Evolutionary conservation across 2,888 invertebrate genomes (phyloP), one percentile per base, ranked within the genome.

Genomic region (Drosophila buzzatii): DNA sequence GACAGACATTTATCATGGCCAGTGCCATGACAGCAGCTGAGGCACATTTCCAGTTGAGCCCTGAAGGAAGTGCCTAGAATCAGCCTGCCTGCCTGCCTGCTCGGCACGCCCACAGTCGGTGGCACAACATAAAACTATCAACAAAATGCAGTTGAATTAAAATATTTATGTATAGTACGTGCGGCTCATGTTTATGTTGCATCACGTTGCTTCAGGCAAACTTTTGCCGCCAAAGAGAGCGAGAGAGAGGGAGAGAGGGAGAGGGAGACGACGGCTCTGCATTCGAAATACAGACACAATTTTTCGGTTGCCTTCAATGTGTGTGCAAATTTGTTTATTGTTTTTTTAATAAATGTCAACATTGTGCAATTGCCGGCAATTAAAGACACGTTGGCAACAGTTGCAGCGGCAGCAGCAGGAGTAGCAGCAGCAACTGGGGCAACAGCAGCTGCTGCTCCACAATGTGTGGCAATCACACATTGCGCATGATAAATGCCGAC

Each of bases 321-420:
- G 45, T 57, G 70, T 66, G 75, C 45, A 53, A 79, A 79, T 80
- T 75, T 89, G 86, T 86, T 86, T 76, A 86, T 90, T 89, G 85
- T 90, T 85, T 27, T 27, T 79, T 79, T 86, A 86, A 85, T 86
- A 86, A 90, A 90, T 77, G 89, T 89, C 89, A 90, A 82, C 81
- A 80, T 68, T 68, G 69, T 71, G 69, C 75, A 73, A 74, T 70
- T 74, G 72, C 51, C 68, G 65, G 70, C 86, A 85, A 86, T 85
- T 85, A 83, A 85, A 75, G 81, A 70, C 73, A 58, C 60, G 62
- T 14, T 47, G 66, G 31, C 42, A 47, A 42, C 56, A 45, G 42
- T 65, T 64, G 78, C 66, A 56, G 49, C 53, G 3, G 16, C 57
- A 20, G 18, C 71, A 57, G 42, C 63, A 55, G 44, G 42, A 61